These are phyloP conservation scores for Stictonetta naevosa DNA, from an alignment of 2,113 vertebrate species.

Conservation along the genomic window DNA sequence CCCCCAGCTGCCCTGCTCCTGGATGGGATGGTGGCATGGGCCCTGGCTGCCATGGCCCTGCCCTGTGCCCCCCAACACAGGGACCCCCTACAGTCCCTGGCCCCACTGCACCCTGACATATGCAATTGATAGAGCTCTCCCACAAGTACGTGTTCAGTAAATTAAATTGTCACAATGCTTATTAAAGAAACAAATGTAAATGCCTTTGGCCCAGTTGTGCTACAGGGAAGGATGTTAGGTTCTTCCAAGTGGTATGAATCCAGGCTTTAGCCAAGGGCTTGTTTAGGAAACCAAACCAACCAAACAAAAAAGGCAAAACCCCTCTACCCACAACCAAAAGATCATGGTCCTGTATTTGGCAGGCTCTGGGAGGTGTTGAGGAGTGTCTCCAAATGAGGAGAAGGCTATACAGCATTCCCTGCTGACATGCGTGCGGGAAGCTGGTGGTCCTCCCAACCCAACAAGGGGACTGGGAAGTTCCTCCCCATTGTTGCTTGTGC, in stretches of 20 bases:
- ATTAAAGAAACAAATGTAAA: too few species aligned
- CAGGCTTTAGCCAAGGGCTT: not conserved
- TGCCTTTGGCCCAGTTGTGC: not conserved
- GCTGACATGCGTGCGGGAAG: fast-evolving
- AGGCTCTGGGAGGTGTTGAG: not conserved
- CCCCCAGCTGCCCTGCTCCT: too few species aligned
- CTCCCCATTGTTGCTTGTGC: too few species aligned
- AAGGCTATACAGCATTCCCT: not conserved
- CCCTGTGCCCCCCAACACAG: too few species aligned
- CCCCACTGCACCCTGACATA: too few species aligned
- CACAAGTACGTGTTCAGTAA: too few species aligned
- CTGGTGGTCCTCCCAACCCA: not conserved
- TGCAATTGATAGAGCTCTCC: too few species aligned
- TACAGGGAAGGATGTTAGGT: not conserved
- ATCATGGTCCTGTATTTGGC: not conserved
- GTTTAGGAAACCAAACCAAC: not conserved
- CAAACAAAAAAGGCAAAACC: not conserved
- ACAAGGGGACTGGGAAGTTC: too few species aligned
- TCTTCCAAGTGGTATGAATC: not conserved
- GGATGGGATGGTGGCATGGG: too few species aligned
- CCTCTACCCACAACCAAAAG: not conserved
- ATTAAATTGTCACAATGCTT: too few species aligned
- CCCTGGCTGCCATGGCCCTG: too few species aligned
- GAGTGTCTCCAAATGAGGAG: not conserved
- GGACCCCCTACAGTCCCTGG: too few species aligned